Evolutionary conservation across 2,797 vertebrate species (phyloP).

Genomic region (Rhyacichthys aspro): DNA sequence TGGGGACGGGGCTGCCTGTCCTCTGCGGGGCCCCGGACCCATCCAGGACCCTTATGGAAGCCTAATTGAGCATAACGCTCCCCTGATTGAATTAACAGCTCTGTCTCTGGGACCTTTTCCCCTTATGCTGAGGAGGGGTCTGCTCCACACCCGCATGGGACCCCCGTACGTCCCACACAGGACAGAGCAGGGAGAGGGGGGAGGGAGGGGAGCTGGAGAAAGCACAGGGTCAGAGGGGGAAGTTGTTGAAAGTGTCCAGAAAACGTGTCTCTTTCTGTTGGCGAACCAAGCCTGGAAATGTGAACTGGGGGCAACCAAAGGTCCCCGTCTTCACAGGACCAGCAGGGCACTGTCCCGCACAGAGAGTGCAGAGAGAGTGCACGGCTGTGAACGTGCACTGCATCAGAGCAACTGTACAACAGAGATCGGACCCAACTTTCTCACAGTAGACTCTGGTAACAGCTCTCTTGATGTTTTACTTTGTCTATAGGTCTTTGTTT

Average conservation of each 20-base stretch:
- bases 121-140: slow-evolving; percentile 61
- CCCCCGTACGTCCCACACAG: slow-evolving; percentile 59
- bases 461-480: neutral
- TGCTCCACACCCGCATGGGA: slow-evolving; percentile 58
- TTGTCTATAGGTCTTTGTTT: too few relatives aligned
- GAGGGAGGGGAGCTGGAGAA: slow-evolving; percentile 34
- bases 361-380: slow-evolving; percentile 16
- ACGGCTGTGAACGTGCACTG: slow-evolving; percentile 4
- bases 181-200: slow-evolving; percentile 24
- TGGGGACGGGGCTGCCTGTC: slow-evolving; percentile 78
- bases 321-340: slow-evolving; percentile 77
- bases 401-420: neutral
- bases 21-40: slow-evolving; percentile 86
- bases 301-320: slow-evolving; percentile 79
- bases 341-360: slow-evolving; percentile 45
- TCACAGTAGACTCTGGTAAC: slow-evolving; percentile 4
- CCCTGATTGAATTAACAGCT: slow-evolving; percentile 96
- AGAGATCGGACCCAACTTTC: slow-evolving; percentile 6
- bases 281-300: slow-evolving; percentile 74
- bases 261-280: slow-evolving; percentile 77
- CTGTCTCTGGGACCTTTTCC: slow-evolving; percentile 84
- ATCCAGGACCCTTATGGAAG: slow-evolving; percentile 94
- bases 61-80: slow-evolving; percentile 96
- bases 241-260: slow-evolving; percentile 73
- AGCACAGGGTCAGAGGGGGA: slow-evolving; percentile 62